These are phyloP conservation scores for Dryobotodes eremita DNA, from an alignment of 2,888 invertebrate species.

Conservation along the genomic window DNA sequence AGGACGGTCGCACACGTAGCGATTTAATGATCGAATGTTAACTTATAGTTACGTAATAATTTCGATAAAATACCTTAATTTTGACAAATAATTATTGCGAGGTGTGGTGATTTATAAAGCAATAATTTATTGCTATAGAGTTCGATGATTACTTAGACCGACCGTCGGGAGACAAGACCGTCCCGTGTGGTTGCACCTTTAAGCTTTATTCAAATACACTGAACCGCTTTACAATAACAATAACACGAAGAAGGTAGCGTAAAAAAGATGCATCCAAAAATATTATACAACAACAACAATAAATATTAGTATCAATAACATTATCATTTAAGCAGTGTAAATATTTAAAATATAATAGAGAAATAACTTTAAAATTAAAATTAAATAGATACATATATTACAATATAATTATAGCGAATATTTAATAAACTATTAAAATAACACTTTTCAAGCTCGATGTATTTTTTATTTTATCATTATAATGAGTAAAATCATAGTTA, in stretches of 20 bases:
- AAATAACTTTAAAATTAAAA: constrained; percentile 85
- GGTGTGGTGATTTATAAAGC: constrained; percentile 81
- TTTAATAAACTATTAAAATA: constrained; percentile 87
- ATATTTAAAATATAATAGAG: constrained; percentile 88
- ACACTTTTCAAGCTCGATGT: constrained; percentile 89
- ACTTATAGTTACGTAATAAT: constrained; percentile 84
- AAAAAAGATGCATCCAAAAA: constrained; percentile 89
- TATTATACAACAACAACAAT: constrained; percentile 88
- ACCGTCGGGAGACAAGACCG: constrained; percentile 59
- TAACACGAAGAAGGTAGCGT: constrained; percentile 85
- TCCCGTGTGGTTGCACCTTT: constrained; percentile 66
- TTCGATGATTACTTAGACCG: constrained; percentile 70
- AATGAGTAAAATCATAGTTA: constrained; percentile 73
- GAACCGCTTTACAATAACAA: constrained; percentile 80
- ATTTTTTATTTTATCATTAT: constrained; percentile 80
- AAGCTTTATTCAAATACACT: constrained; percentile 73
- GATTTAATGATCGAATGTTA: constrained; percentile 84
- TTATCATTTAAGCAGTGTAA: constrained; percentile 89
- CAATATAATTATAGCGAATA: constrained; percentile 86
- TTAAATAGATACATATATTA: constrained; percentile 80
- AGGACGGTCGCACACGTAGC: constrained; percentile 89
- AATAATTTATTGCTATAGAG: constrained; percentile 72
- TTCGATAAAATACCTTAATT: constrained; percentile 85
- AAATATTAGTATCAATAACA: constrained; percentile 87
- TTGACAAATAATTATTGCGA: constrained; percentile 87